Conservation (phyloP, 2,888 invertebrate species). For the Oscheius sp. region DNA sequence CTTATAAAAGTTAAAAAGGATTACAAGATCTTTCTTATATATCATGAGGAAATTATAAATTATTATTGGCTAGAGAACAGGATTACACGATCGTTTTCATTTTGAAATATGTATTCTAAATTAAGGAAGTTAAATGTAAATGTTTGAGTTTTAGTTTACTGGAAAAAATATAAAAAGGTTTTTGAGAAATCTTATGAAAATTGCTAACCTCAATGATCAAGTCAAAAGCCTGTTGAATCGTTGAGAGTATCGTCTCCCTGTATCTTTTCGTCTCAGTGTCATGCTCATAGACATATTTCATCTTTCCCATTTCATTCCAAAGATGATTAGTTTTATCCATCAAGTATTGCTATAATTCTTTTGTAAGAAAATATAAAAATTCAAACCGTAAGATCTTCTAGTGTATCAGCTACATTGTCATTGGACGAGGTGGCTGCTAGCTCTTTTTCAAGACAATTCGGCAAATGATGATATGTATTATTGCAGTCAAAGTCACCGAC, state of each 20-base stretch:
- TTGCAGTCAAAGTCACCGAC: neutral
- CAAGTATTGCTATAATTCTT: neutral
- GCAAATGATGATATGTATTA: neutral
- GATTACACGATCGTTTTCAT: no score
- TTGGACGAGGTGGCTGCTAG: constrained; percentile 24
- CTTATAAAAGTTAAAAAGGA: no score
- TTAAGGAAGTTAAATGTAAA: no score
- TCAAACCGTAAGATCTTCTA: constrained; percentile 19
- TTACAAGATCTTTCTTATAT: no score
- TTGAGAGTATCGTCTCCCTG: constrained; percentile 4
- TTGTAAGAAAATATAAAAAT: neutral
- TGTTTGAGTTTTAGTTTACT: no score
- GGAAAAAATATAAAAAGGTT: no score
- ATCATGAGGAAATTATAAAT: no score
- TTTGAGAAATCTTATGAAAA: no score
- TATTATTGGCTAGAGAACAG: no score
- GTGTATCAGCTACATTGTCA: constrained; percentile 15
- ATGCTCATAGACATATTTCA: constrained; percentile 16
- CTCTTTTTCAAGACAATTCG: neutral
- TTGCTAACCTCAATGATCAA: constrained; percentile 21
- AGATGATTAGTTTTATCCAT: neutral
- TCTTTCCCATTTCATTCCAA: constrained; percentile 75
- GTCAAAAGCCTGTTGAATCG: constrained; percentile 17
- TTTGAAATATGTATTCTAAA: no score
- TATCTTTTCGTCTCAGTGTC: neutral